Evolutionary conservation across 2,797 vertebrate species (phyloP).

Genomic region (Rousettus madagascariensis): DNA sequence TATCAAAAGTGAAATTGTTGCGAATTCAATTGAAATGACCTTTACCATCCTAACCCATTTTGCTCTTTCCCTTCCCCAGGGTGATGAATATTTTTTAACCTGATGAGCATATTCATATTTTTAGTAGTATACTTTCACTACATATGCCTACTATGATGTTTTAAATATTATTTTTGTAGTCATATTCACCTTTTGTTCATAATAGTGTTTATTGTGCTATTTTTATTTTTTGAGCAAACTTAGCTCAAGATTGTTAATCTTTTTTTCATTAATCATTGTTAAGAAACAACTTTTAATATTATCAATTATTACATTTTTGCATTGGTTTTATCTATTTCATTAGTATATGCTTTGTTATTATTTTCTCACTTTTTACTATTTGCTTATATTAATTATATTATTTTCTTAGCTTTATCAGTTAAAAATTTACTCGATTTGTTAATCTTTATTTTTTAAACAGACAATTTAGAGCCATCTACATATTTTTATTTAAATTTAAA

Average conservation of each 20-base stretch:
- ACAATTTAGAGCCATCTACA: not conserved
- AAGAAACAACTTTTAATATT: not conserved
- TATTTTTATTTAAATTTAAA: not conserved
- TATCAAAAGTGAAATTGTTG: slow-evolving; percentile 59
- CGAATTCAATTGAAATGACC: not conserved
- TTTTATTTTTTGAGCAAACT: not conserved
- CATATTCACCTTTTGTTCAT: not conserved
- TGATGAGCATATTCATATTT: not conserved
- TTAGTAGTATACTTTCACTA: not conserved
- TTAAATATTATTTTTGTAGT: not conserved
- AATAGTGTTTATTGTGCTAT: not conserved
- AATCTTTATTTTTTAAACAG: not conserved
- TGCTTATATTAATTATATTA: not conserved
- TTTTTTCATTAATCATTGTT: not conserved
- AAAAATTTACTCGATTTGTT: not conserved
- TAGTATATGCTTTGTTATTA: not conserved
- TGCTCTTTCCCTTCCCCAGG: not conserved
- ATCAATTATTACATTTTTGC: not conserved
- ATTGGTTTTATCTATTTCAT: not conserved
- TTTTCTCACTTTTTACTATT: not conserved
- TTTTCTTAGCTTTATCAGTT: not conserved
- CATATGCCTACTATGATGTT: not conserved
- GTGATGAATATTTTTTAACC: not conserved
- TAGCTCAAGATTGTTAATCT: not conserved
- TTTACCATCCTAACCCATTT: not conserved